Base-by-base conservation (phyloP, 2,797 vertebrate species). In the Myiothlypis coronata region DNA sequence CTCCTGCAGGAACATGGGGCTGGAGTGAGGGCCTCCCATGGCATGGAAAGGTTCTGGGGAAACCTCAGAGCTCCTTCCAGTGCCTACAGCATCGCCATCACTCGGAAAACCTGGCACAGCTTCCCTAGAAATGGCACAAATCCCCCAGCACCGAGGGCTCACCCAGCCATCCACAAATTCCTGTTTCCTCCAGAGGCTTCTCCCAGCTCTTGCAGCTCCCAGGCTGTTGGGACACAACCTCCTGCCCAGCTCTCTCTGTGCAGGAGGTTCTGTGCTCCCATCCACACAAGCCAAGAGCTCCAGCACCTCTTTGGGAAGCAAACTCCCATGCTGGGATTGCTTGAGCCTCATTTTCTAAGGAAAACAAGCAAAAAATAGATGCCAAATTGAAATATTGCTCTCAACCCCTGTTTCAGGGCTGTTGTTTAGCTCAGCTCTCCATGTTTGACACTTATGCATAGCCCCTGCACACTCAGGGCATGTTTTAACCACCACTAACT, bases 1-100 rank as follows among this genome's bases (percentile, higher is more conserved):
- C 99, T 96, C 99, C 99, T 99, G 90, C 4, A 0, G 83, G 72
- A 30, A 87, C 56, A 41, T 8, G 10, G 43, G 37, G 20, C 37
- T 21, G 8, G 4, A 27, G 44, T 3, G 28, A 53, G 52, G 12
- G 2, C 19, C 14, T 55, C 32, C 10, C 26, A 6, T 3, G 34
- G 41, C 47, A 8, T 5, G 14, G 4, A 30, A 24, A 32, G 5
- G 23, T 37, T 22, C 37, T 12, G n/a, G 37, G 50, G 14, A 57
- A 27, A 30, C 14, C n/a, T 50, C 6, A 4, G 57, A 64, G 50
- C 37, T 24, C 44, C 37, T 34, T 9, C 37, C 64, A 34, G n/a
- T 7, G 23, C 43, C 63, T 5, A 24, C 12, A 89, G 22, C 2
- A 0, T 7, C 18, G 22, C 30, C 24, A 2, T 4, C 0, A 0